Evolutionary conservation across 2,888 invertebrate species (phyloP).

Genomic region (Mythimna loreyi): DNA sequence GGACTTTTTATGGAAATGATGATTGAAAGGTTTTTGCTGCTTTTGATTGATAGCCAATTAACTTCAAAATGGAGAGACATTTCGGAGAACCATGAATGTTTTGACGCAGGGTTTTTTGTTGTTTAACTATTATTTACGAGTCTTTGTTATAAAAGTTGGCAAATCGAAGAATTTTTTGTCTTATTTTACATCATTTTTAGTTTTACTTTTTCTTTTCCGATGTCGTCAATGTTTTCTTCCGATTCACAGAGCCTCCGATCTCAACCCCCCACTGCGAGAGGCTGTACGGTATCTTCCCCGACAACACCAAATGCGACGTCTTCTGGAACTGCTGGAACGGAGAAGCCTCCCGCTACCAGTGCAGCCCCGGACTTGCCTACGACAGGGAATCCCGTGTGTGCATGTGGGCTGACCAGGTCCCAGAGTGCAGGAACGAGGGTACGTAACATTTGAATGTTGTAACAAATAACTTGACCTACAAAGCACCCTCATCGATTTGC

Average conservation of each 20-base stretch:
- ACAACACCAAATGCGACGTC: conserved; percentile 96
- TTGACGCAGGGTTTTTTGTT: conserved; percentile 31
- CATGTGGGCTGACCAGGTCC: conserved; percentile 99
- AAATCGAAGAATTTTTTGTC: conserved; percentile 9
- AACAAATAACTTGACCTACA: conserved; percentile 18
- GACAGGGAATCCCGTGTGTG: conserved; percentile 98
- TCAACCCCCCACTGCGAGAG: conserved; percentile 96
- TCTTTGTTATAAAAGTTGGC: conserved; percentile 5
- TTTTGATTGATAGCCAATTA: conserved; percentile 59
- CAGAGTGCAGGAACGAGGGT: conserved; percentile 97
- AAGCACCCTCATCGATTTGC: conserved; percentile 46
- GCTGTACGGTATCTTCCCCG: conserved; percentile 97
- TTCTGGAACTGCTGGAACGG: conserved; percentile 99
- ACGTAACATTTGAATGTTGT: conserved; percentile 64
- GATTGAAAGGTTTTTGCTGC: conserved; percentile 53
- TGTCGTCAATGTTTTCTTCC: conserved; percentile 25
- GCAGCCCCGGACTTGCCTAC: conserved; percentile 98
- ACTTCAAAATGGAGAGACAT: conserved; percentile 41
- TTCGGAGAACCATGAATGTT: conserved; percentile 49
- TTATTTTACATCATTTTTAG: not conserved
- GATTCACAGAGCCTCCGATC: conserved; percentile 94
- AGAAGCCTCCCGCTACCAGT: conserved; percentile 97
- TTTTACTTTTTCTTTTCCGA: not conserved
- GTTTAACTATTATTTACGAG: conserved; percentile 13
- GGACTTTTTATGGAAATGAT: conserved; percentile 54